phyloP scores from a whole-genome alignment of 2,888 invertebrate species.

The Volucella inflata region DNA sequence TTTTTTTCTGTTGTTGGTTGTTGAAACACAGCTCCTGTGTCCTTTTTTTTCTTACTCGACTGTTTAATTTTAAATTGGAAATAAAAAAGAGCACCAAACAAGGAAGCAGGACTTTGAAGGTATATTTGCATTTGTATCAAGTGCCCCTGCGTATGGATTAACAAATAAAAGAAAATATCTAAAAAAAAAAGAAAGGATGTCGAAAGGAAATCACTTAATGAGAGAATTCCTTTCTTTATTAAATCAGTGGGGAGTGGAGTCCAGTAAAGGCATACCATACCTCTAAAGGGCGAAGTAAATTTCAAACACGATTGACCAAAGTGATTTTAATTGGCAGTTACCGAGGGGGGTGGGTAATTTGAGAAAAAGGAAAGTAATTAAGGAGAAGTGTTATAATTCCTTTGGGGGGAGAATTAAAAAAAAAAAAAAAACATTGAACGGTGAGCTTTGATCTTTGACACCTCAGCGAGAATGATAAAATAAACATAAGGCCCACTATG shows the following conservation, averaged over 20 bases:
- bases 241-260: slow-evolving; percentile 47
- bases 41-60: slow-evolving; percentile 23
- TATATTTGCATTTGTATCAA: slow-evolving; percentile 74
- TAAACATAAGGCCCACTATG: too few species aligned
- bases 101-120: slow-evolving; percentile 29
- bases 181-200: slow-evolving; percentile 57
- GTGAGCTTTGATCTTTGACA: slow-evolving; percentile 58
- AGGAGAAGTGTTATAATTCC: slow-evolving; percentile 16
- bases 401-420: neutral
- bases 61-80: slow-evolving; percentile 55
- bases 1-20: slow-evolving; percentile 11
- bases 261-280: slow-evolving; percentile 26
- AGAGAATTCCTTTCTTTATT: slow-evolving; percentile 75
- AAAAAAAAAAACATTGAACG: neutral
- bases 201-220: slow-evolving; percentile 74
- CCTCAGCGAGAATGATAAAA: neutral
- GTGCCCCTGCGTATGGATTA: slow-evolving; percentile 68
- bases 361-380: slow-evolving; percentile 54
- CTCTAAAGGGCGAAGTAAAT: slow-evolving; percentile 33
- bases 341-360: slow-evolving; percentile 37
- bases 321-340: slow-evolving; percentile 68
- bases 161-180: slow-evolving; percentile 18
- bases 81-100: slow-evolving; percentile 23
- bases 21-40: slow-evolving; percentile 9
- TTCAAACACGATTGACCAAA: slow-evolving; percentile 67